Base-by-base conservation (phyloP, 2,797 vertebrate genomes). In the Tolypeutes matacus region DNA sequence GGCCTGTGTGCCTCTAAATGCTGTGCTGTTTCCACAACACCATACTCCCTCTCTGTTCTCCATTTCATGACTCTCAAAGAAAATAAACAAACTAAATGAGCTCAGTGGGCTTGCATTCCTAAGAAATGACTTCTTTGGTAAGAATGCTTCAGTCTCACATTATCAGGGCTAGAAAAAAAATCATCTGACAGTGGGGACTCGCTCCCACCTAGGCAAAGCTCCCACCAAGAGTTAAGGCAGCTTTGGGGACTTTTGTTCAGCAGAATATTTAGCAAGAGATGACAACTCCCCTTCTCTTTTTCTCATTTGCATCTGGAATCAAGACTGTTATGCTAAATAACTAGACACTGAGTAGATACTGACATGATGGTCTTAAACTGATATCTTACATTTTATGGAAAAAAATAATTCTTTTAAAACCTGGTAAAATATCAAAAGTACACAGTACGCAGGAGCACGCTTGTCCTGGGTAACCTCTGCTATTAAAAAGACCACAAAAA, bases 141-240 rank as follows among this genome's bases (percentile, higher is more conserved):
- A 96, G 20, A 94, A 84, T 23, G 82, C 12, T 92, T 13, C 14
- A 49, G 27, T 51, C 82, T 77, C 72, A 86, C 27, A 76, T 96
- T 67, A 86, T 36, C 70, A 65, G 89, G 96, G 87, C 76, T 65
- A 69, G 95, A 97, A 69, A 46, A 21, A 39, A 89, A 49, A 20
- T 82, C 85, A 42, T 7, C 39, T 89, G 95, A 64, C 0, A 8
- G 69, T 56, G 89, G 58, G 27, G 65, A 87, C 53, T 34, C 86
- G 56, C 94, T 96, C 96, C 83, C 67, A 72, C 93, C 88, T 93
- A 49, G 36, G 85, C 23, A 46, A 7, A 96, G 21, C 80, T 90
- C 36, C 46, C 93, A 96, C 80, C 88, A 77, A 91, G 94, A 97
- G 92, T 97, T 97, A 98, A 98, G 98, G 98, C 98, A 98, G 94